Percentiles rank a stretch among this genome's conserved stretches.
Conservation (phyloP, 2,113 vertebrate genomes). For the Gopherus flavomarginatus region DNA sequence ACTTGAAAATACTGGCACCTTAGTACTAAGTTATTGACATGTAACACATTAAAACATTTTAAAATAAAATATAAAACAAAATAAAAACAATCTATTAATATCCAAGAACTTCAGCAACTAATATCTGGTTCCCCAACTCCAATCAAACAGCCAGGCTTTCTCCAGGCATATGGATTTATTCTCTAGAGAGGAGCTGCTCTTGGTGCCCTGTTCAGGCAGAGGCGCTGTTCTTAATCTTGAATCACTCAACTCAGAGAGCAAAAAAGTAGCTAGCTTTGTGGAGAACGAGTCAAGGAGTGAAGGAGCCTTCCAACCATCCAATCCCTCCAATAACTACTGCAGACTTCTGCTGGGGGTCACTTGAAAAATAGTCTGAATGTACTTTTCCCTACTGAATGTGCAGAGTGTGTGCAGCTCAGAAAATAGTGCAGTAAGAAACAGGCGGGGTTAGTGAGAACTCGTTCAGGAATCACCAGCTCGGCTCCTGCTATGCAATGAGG, state of each 20-base stretch:
- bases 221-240: background rate
- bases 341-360: fast-evolving
- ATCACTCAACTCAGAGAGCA: background rate
- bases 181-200: background rate
- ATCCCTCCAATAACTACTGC: background rate
- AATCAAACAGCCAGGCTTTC: background rate
- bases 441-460: background rate
- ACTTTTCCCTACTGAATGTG: background rate
- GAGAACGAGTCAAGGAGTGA: fast-evolving
- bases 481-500: background rate
- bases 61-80: background rate
- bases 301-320: fast-evolving
- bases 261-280: fast-evolving
- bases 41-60: background rate
- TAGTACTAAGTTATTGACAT: background rate
- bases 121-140: fast-evolving
- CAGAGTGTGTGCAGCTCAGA: background rate
- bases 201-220: background rate
- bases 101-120: background rate
- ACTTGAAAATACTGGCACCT: background rate
- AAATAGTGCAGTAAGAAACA: background rate
- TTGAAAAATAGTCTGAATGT: background rate
- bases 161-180: fast-evolving
- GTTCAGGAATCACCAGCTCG: fast-evolving
- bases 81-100: background rate